Evolutionary conservation across 2,113 vertebrate species (phyloP).

Genomic region (Tachuris rubrigastra): DNA sequence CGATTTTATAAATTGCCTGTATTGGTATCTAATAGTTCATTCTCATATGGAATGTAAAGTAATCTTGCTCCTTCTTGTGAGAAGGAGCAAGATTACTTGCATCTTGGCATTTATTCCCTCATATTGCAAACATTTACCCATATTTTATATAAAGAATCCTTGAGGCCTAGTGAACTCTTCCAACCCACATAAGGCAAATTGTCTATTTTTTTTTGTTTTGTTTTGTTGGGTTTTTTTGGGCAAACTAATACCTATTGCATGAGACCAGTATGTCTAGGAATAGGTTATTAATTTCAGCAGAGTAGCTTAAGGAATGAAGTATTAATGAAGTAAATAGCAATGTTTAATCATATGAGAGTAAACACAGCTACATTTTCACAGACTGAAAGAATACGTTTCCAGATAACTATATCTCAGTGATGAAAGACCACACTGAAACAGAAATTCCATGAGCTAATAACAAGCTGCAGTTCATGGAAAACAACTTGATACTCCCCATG

Average conservation of each 20-base stretch:
- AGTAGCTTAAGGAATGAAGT: neutral
- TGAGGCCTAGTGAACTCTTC: neutral
- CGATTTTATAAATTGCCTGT: neutral
- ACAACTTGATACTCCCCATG: neutral
- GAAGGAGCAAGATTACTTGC: neutral
- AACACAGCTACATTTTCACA: neutral
- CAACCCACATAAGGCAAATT: neutral
- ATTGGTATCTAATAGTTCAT: neutral
- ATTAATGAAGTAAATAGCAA: slow-evolving; percentile 18
- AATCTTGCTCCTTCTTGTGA: too few species aligned
- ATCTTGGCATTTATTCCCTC: neutral
- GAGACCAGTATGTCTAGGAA: neutral
- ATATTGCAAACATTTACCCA: neutral
- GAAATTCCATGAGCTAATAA: neutral
- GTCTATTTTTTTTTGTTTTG: neutral
- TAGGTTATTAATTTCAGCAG: neutral
- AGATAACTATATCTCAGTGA: neutral
- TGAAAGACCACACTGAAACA: neutral
- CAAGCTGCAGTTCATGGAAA: neutral
- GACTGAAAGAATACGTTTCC: neutral
- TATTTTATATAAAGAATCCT: neutral
- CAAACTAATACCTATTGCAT: neutral
- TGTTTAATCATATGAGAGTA: neutral
- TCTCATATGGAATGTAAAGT: neutral
- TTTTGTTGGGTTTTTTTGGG: neutral